Evolutionary conservation across 2,113 vertebrate genomes (phyloP), one percentile per base, ranked within the genome.

Genomic region (Salminus brasiliensis): DNA sequence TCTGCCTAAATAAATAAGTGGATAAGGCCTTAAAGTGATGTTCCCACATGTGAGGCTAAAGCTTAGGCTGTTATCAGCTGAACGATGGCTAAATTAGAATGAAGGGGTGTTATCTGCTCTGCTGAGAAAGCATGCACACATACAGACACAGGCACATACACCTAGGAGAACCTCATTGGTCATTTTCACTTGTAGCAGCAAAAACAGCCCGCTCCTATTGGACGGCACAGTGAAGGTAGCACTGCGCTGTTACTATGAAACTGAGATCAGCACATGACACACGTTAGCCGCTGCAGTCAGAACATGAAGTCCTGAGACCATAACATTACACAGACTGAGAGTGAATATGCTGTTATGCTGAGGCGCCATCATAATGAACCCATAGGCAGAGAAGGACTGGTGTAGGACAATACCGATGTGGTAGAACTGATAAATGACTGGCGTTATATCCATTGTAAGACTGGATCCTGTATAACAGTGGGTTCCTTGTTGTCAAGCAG

Each of bases 201-300:
- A 39, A 73, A 74, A 74, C 25, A n/a, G 32, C 7, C 25, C n/a
- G n/a, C 67, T 78, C 62, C 78, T 81, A 84, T 78, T 84, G 82
- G 82, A 66, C 55, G 69, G 55, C 29, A 70, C 45, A 57, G 34
- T 27, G 27, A 45, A 32, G 30, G 52, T 25, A 63, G 43, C 43
- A 43, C 74, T 30, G 29, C n/a, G 43, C 78, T 84, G 82, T 84
- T 84, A 84, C 82, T 84, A 84, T 81, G 78, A 82, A 73, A 21
- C 72, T 15, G 32, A 34, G 59, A 29, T 30, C 57, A 80, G 74
- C 73, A 60, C 34, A 63, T 72, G 68, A 66, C 4, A 69, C 32
- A 34, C 2, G 18, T 66, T 39, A 66, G 62, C 39, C 49, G 30
- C 27, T 49, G 43, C 55, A 75, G 72, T 71, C 76, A 74, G 29